A percentile compares a stretch with the other conserved stretches of the same genome.
These are phyloP conservation scores for Paralinhomoeus sp. DNA, from an alignment of 2,888 invertebrate species.

Conservation along the genomic window DNA sequence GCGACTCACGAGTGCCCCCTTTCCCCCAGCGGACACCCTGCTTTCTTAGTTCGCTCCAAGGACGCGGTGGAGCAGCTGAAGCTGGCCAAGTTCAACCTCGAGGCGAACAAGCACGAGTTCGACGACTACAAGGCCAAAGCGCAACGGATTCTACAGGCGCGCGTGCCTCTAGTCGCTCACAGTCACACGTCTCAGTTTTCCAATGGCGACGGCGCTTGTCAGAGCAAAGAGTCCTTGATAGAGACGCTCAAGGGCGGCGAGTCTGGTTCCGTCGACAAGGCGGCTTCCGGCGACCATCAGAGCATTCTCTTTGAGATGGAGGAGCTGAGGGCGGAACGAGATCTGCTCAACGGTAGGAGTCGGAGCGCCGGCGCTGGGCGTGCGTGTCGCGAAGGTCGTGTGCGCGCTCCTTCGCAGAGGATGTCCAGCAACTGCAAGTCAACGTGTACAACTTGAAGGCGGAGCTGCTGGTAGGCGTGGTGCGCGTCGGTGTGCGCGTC, in stretches of 20 bases:
- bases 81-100: slow-evolving; percentile 26
- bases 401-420: slow-evolving; percentile 25
- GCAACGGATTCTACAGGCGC: slow-evolving; percentile 45
- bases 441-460: slow-evolving; percentile 29
- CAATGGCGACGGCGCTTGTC: slow-evolving; percentile 4
- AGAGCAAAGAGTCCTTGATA: slow-evolving; percentile 47
- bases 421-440: slow-evolving; percentile 34
- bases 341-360: slow-evolving; percentile 28
- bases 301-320: slow-evolving; percentile 34
- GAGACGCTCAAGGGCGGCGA: slow-evolving; percentile 25
- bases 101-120: slow-evolving; percentile 37
- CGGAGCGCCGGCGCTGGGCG: too few relatives aligned
- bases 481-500: background rate
- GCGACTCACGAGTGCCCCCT: too few relatives aligned
- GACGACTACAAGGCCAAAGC: slow-evolving; percentile 55
- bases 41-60: slow-evolving; percentile 5
- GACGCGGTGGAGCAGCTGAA: slow-evolving; percentile 26
- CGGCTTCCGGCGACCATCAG: slow-evolving; percentile 5
- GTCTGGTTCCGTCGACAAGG: background rate
- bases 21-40: too few relatives aligned
- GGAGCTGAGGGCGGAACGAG: slow-evolving; percentile 35
- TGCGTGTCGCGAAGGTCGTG: too few relatives aligned
- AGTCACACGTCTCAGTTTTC: background rate
- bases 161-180: background rate
- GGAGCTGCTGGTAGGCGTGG: slow-evolving; percentile 29